These are phyloP conservation scores for Drosophila sp. DNA, from an alignment of 1,140 invertebrate species.

Conservation along the genomic window DNA sequence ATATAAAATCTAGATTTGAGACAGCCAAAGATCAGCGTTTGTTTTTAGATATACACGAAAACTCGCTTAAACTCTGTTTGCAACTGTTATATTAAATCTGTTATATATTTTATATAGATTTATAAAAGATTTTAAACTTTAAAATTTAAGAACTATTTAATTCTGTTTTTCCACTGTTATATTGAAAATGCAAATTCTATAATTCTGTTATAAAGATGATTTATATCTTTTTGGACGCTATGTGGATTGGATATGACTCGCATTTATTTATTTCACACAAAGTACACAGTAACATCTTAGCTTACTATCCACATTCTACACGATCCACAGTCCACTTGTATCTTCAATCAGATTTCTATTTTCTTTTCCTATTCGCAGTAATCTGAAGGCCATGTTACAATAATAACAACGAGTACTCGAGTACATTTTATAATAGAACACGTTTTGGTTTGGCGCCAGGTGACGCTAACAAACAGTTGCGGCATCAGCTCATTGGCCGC, in stretches of 20 bases:
- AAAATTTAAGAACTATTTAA: no score
- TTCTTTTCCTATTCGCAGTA: slow-evolving; percentile 1
- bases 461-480: slow-evolving; percentile 33
- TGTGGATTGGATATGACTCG: no score
- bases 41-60: no score
- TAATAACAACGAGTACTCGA: neutral
- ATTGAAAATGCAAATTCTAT: no score
- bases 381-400: slow-evolving; percentile 22
- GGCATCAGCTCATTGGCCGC: slow-evolving; percentile 34
- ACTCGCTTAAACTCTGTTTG: no score
- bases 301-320: neutral
- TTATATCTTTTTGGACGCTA: neutral
- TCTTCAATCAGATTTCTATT: neutral
- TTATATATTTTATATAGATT: no score
- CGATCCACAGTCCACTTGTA: neutral
- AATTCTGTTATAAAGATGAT: no score
- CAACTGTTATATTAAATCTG: no score
- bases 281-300: neutral
- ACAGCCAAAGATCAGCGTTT: no score
- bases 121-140: no score
- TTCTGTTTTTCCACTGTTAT: no score
- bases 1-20: neutral
- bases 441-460: slow-evolving; percentile 40
- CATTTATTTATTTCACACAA: neutral
- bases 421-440: slow-evolving; percentile 33